Evolutionary conservation across 2,113 vertebrate genomes (phyloP).

Genomic region (Oenanthe oenanthe): DNA sequence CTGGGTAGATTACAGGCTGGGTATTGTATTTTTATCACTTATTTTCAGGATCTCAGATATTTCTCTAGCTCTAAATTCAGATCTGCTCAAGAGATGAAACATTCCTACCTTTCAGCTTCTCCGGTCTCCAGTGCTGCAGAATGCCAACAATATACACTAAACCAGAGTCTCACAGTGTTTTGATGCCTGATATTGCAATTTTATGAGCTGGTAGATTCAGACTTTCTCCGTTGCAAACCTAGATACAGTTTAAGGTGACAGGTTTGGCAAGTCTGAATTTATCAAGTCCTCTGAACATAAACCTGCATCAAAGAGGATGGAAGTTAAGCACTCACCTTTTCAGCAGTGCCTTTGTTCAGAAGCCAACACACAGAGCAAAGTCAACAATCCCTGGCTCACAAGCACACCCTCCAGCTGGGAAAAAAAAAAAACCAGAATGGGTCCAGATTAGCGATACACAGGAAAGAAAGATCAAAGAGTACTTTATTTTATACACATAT

Average conservation of each 20-base stretch:
- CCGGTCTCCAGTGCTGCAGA: background rate
- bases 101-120: background rate
- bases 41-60: background rate
- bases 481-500: background rate
- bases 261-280: background rate
- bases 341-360: slow-evolving; percentile 43
- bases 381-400: background rate
- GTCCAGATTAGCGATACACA: background rate
- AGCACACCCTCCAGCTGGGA: background rate
- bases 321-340: slow-evolving; percentile 41
- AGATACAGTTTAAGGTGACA: background rate
- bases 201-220: slow-evolving; percentile 27
- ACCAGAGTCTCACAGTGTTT: background rate
- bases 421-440: background rate
- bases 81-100: background rate
- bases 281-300: slow-evolving; percentile 18
- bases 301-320: slow-evolving; percentile 30
- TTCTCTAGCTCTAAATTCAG: background rate
- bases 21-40: background rate
- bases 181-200: background rate
- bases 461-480: slow-evolving; percentile 22
- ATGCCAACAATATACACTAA: background rate
- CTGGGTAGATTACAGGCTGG: background rate
- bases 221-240: background rate
- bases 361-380: background rate